Evolutionary conservation across 1,140 invertebrate species (phyloP).

Genomic region (Brachionus koreanus): DNA sequence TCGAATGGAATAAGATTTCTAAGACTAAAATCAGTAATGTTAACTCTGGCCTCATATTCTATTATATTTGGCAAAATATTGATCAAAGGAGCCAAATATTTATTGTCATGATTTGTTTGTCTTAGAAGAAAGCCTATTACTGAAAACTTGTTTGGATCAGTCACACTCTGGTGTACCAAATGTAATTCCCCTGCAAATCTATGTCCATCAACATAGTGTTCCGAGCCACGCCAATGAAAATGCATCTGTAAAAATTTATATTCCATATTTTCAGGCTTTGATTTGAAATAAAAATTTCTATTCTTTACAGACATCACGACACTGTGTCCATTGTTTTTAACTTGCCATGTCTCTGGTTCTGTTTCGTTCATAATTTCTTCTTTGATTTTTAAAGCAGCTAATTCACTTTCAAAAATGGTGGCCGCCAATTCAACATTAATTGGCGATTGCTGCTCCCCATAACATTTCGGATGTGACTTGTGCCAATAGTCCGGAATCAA

Average conservation of each 20-base stretch:
- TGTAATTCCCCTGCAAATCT: conserved; percentile 12
- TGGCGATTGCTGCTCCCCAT: conserved; percentile 52
- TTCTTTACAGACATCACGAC: neutral
- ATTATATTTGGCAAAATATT: neutral
- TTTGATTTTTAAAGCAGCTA: conserved; percentile 42
- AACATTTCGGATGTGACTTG: conserved; percentile 50
- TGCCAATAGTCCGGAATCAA: conserved; percentile 47
- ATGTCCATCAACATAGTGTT: conserved; percentile 32
- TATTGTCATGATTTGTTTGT: conserved; percentile 7
- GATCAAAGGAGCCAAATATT: neutral
- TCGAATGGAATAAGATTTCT: neutral
- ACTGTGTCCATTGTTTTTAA: conserved; percentile 40
- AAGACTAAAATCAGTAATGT: conserved; percentile 8
- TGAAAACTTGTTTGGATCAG: neutral
- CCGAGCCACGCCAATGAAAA: conserved; percentile 34
- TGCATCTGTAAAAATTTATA: conserved; percentile 40
- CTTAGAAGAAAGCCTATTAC: conserved; percentile 23
- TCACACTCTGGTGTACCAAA: conserved; percentile 17
- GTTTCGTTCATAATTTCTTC: neutral
- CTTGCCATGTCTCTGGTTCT: neutral
- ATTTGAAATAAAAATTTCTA: neutral
- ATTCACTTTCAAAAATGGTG: conserved; percentile 49
- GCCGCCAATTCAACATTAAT: conserved; percentile 49
- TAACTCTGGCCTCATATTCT: neutral
- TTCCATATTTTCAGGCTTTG: neutral